Base-by-base conservation (phyloP, 1,140 invertebrate genomes). In the Globodera rostochiensis region DNA sequence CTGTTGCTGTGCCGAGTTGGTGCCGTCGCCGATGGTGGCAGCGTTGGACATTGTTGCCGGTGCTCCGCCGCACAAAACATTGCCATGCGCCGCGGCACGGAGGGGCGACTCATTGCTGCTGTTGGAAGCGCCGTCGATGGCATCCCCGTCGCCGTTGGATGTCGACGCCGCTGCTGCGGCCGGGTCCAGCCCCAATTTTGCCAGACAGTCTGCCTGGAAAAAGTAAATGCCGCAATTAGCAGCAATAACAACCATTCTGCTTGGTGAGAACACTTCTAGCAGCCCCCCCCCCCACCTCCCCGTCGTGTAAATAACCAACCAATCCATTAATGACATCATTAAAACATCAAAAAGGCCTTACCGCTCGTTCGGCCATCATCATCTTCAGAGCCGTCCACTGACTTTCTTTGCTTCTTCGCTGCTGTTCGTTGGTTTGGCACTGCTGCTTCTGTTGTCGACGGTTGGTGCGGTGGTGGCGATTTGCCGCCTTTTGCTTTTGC, bases 381-480 rank as follows among this genome's bases (percentile, higher is more conserved):
- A 88, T 90, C 74, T 90, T 90, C 78, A 88, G 84, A 13, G 87
- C 87, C 45, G 76, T 80, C 87, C 87, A 88, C 87, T 88, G 87
- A 49, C 84, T 86, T 69, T 88, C 88, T 36, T 47, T 36, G 25
- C 19, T 36, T 19, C 25, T 7, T 8, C 15, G 67, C 67, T 69
- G 67, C 67, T 69, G 67, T 8, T 45, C 36, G 67, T 47, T 73
- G 9, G 7, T 36, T 71, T 71, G 69, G 69, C 69, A 47, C 69
- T 71, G 69, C 19, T 71, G 9, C 25, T 71, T 19, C 2, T 46
- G 45, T 46, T 4, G 19, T 21, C 49, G 9, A 21, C 11, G n/a
- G 45, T n/a, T 15, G 19, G 50, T 50, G 9, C 64, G 53, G 25
- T 46, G n/a, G 57, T 21, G 73, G 9, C 67, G 64, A 57, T 19